Evolutionary conservation across 1,140 invertebrate genomes (phyloP), one percentile per base, ranked within the genome.

Genomic region (Leptoteleia sp.): DNA sequence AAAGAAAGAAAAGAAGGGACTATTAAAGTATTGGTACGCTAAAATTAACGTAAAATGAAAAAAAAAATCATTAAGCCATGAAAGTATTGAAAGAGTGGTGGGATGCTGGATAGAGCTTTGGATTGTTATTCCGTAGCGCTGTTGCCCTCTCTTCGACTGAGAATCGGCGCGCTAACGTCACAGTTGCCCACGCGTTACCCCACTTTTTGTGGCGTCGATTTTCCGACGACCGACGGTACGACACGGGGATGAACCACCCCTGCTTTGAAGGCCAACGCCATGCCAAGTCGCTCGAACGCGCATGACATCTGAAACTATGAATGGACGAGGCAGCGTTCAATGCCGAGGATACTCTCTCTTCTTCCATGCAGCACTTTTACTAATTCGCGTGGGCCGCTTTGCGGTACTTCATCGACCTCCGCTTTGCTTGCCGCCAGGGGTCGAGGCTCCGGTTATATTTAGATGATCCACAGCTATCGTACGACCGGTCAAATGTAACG

Each of bases 301-400:
- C 82, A 54, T 67, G 77, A 48, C 73, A 52, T n/a, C 4, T 7
- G 25, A 77, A 81, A 67, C 8, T 55, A 83, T 81, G 82, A 83
- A 83, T 83, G 82, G 59, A 80, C 59, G 48, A 55, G 64, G 54
- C 16, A 31, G 47, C 79, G 73, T 57, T 77, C 73, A 76, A 76
- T 76, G 78, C 67, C 48, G 67, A 71, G 52, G 67, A 65, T 78
- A 64, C 50, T 57, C 68, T 43, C 47, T 65, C 29, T 40, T 64
- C 37, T 27, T 29, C 72, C 47, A 52, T 71, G 40, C 54, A 72
- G 47, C 29, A 62, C 62, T 73, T 73, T 75, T 79, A 79, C 62
- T 79, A 68, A 57, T 54, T 65, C 31, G 77, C 57, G 71, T 79
- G 71, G 70, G 65, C 57, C 31, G 64, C 29, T 35, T 65, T 65